Base-by-base conservation (phyloP, 2,888 invertebrate species). In the Lobophora halterata region DNA sequence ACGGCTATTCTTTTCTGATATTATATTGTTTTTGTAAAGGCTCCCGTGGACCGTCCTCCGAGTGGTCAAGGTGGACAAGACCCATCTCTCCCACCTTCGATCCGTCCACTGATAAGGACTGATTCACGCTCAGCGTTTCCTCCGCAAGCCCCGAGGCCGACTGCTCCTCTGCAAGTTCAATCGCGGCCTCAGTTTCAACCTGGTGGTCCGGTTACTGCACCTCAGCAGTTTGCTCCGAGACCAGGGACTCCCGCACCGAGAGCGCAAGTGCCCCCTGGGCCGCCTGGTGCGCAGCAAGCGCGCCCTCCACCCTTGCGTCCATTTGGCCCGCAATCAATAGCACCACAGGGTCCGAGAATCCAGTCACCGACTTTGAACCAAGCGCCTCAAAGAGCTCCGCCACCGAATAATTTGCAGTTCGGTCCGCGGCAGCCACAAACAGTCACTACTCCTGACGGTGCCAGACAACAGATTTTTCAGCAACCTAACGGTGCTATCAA, bases 351-450 rank as follows among this genome's bases (percentile, higher is more conserved):
- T 11, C 71, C 67, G 5, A 69, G 80, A 46, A 76, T 76, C 9
- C 80, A 77, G 38, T 70, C 74, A 23, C 77, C 75, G 6, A 68
- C 70, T 19, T 52, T 67, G 26, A 49, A 61, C 8, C 81, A 75
- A 42, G 70, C 70, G 19, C 67, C 66, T 8, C 80, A 78, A 55
- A 75, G 89, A 55, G 79, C 80, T 52, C 79, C 79, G 48, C 81
- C 82, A 30, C 89, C 89, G 19, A 85, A 75, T 47, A 85, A 78
- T 52, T 63, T 87, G 19, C 86, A 86, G 58, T 86, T 86, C 48
- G 89, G 86, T 31, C 89, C 89, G 4, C 74, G 89, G 52, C 87
- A 86, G 48, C 80, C 79, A 6, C 60, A 72, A 37, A 62, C 67
- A 1, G 70, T 64, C 6, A 66, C 68, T 1, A 86, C 85, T 40